These are phyloP conservation scores for Agapetus fuscipes DNA, from an alignment of 2,888 invertebrate species.

Conservation along the genomic window DNA sequence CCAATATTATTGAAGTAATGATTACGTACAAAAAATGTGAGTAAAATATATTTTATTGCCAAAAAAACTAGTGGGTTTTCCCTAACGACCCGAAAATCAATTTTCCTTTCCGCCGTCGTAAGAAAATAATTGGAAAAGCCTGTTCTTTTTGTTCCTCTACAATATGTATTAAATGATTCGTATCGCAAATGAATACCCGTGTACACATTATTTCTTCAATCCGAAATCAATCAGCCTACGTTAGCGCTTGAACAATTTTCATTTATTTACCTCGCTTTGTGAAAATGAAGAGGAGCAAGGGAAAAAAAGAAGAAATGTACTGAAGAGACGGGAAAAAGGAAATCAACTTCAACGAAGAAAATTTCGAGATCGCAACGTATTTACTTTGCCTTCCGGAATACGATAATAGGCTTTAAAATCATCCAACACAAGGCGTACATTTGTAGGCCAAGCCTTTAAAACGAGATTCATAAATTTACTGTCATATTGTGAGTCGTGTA, in stretches of 20 bases:
- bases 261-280: constrained; percentile 16
- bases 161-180: not conserved
- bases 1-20: too few relatives aligned
- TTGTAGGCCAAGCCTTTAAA: too few relatives aligned
- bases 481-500: too few relatives aligned
- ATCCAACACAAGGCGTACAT: constrained; percentile 9
- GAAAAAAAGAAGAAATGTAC: constrained; percentile 7
- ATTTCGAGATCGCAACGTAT: constrained; percentile 15
- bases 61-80: too few relatives aligned
- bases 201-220: not conserved
- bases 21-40: too few relatives aligned
- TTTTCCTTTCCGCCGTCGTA: too few relatives aligned
- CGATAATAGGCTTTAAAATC: constrained; percentile 16
- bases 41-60: too few relatives aligned
- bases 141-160: not conserved
- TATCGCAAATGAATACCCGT: not conserved
- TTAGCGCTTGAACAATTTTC: not conserved
- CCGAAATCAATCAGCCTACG: not conserved
- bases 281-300: too few relatives aligned
- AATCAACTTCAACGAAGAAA: constrained; percentile 17
- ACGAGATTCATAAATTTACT: too few relatives aligned
- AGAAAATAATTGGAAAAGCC: not conserved
- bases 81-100: too few relatives aligned
- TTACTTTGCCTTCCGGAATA: constrained; percentile 13
- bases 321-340: constrained; percentile 6